Percentiles rank a stretch among this genome's conserved stretches.
Evolutionary conservation across 2,113 vertebrate genomes (phyloP).

Genomic region (Cyprinodon brontotheroides): DNA sequence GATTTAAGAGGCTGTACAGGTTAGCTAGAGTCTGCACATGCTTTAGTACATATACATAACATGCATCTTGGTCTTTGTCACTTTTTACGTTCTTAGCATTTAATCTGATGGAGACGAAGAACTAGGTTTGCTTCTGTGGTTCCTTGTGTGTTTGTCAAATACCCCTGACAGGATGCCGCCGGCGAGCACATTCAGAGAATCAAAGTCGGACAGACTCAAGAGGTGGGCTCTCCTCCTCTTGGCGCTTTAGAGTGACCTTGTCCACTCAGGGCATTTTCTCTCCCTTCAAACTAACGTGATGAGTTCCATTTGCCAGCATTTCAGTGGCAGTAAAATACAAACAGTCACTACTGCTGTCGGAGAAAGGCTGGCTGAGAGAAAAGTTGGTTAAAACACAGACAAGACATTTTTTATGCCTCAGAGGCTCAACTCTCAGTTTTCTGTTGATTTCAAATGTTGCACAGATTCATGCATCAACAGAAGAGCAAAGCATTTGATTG

Average conservation of each 20-base stretch:
- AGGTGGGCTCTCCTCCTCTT: conserved; percentile 24
- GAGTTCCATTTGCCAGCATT: conserved; percentile 48
- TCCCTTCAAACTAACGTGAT: conserved; percentile 24
- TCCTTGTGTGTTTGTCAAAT: conserved; percentile 5
- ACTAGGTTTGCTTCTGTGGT: not conserved
- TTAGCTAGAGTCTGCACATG: not conserved
- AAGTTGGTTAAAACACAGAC: conserved; percentile 22
- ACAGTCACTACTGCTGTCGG: conserved; percentile 39
- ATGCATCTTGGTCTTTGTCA: not conserved
- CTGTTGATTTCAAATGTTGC: not conserved
- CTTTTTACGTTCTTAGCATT: not conserved
- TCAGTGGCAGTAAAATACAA: conserved; percentile 31
- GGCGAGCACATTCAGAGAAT: conserved; percentile 30
- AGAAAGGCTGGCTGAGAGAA: conserved; percentile 19
- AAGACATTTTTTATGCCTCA: conserved; percentile 8
- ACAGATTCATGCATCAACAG: not conserved
- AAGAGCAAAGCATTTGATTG: not conserved
- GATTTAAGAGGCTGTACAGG: not conserved
- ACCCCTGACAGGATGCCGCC: conserved; percentile 25
- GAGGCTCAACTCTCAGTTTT: conserved; percentile 6
- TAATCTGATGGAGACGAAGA: not conserved
- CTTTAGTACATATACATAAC: not conserved
- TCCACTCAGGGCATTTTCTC: conserved; percentile 43
- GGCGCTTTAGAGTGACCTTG: conserved; percentile 30
- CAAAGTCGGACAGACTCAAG: conserved; percentile 15